Evolutionary conservation across 1,140 invertebrate genomes (phyloP).

Genomic region (Zaprionus africanus): DNA sequence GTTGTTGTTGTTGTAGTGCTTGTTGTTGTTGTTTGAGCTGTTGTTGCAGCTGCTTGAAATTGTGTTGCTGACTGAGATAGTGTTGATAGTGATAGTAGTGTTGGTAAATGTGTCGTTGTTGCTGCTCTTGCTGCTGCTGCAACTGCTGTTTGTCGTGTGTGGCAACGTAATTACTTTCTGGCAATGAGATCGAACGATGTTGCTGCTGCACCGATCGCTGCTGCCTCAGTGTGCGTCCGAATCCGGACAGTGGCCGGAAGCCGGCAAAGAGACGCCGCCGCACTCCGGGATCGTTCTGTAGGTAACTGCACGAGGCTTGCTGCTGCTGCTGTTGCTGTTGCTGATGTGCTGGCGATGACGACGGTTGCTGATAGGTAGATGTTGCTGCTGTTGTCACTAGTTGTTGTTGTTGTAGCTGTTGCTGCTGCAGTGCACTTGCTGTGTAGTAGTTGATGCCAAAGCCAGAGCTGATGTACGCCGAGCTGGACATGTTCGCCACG

Average conservation of each 20-base stretch:
- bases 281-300: conserved; percentile 85
- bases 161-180: conserved; percentile 89
- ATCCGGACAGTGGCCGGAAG: conserved; percentile 90
- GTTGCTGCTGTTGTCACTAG: conserved; percentile 45
- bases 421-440: conserved; percentile 50
- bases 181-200: conserved; percentile 90
- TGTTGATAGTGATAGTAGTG: conserved; percentile 28
- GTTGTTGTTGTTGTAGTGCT: conserved; percentile 16
- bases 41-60: conserved; percentile 15
- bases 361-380: conserved; percentile 51
- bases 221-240: conserved; percentile 87
- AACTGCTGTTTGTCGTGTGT: conserved; percentile 52
- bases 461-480: conserved; percentile 78
- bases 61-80: conserved; percentile 29
- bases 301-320: conserved; percentile 35
- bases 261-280: conserved; percentile 89
- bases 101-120: conserved; percentile 33
- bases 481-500: conserved; percentile 74
- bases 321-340: conserved; percentile 38
- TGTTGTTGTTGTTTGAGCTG: conserved; percentile 33
- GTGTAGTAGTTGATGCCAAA: conserved; percentile 83
- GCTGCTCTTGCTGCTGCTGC: conserved; percentile 21
- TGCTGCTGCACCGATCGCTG: conserved; percentile 86
- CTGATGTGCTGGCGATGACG: conserved; percentile 45
- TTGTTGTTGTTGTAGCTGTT: conserved; percentile 50